A percentile compares a stretch with the other conserved stretches of the same genome.
phyloP scores from a whole-genome alignment of 2,888 invertebrate genomes.

The Stenoptilia bipunctidactyla region DNA sequence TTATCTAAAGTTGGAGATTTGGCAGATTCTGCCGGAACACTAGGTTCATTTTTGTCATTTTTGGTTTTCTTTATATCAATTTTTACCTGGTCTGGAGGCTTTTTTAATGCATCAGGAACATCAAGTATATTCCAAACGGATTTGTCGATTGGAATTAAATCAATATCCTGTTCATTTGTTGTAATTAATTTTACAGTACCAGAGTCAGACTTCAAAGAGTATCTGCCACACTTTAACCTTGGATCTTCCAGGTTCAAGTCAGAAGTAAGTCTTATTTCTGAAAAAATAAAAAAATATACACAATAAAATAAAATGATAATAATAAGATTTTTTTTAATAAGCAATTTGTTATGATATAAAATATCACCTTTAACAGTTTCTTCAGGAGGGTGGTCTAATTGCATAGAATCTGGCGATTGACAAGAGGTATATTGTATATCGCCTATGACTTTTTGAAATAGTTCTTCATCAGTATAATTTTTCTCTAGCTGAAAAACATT shows the following conservation, averaged over 20 bases:
- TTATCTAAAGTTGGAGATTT: constrained; percentile 16
- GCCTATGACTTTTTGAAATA: constrained; percentile 15
- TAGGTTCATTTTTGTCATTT: constrained; percentile 20
- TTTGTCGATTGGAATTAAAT: constrained; percentile 29
- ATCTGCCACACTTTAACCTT: constrained; percentile 35
- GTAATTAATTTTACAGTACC: constrained; percentile 27
- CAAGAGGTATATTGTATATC: constrained; percentile 27
- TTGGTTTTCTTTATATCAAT: constrained; percentile 6
- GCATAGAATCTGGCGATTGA: constrained; percentile 43
- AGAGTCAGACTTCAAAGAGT: constrained; percentile 26
- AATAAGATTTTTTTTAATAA: too few species aligned
- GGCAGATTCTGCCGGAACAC: constrained; percentile 27
- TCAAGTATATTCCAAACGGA: constrained; percentile 25
- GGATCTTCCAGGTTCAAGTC: constrained; percentile 38
- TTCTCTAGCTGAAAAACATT: constrained; percentile 16
- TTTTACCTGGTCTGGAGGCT: constrained; percentile 15
- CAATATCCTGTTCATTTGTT: constrained; percentile 25
- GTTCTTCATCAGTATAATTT: constrained; percentile 14
- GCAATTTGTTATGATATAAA: too few species aligned
- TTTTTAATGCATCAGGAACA: constrained; percentile 29
- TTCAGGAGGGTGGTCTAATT: constrained; percentile 17
- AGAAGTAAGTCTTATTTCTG: constrained; percentile 42
- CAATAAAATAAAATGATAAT: background rate
- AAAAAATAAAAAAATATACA: constrained; percentile 17
- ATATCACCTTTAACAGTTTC: constrained; percentile 37